Evolutionary conservation across 2,888 invertebrate species (phyloP), one percentile per base, ranked within the genome.

Genomic region (Micoletzkya japonica): DNA sequence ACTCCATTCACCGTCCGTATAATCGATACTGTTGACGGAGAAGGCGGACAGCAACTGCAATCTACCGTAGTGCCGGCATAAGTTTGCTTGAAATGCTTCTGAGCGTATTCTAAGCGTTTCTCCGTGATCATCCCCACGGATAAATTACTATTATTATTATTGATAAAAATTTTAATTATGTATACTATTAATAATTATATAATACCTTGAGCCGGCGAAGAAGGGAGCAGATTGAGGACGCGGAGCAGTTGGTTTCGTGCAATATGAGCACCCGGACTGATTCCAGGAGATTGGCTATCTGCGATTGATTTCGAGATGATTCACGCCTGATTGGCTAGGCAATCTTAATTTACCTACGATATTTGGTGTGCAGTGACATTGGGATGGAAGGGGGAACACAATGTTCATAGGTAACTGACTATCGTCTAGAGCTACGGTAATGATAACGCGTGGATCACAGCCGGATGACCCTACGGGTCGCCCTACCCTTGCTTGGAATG

Each of bases 1-100:
- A 10, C 37, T 37, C 64, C 64, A 66, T 30, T 66, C 64, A 26
- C 44, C 32, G 4, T 26, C 30, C 1, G 64, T 66, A n/a, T 66
- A 66, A 0, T 66, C 64, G 4, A 66, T 54, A 7, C 64, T 54
- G 14, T 36, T 20, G 28, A 54, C 17, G 54, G 64, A 66, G 28
- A 66, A 54, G 36, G 64, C 39, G 14, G 64, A 54, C 30, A 54
- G 54, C 26, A 66, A 44, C 64, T 52, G 52, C 30, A 30, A 64
- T n/a, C 17, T 44, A 44, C 44, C 10, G 44, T 44, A 44, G 44
- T n/a, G n/a, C n/a, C n/a, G n/a, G n/a, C n/a, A n/a, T n/a, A n/a
- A n/a, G n/a, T n/a, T n/a, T n/a, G n/a, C n/a, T n/a, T n/a, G n/a
- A n/a, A n/a, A n/a, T n/a, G n/a, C n/a, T n/a, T n/a, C n/a, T n/a